Percentiles rank a stretch among this genome's conserved stretches.
phyloP scores from a whole-genome alignment of 2,113 vertebrate species.

The Melanostigma gelatinosum region DNA sequence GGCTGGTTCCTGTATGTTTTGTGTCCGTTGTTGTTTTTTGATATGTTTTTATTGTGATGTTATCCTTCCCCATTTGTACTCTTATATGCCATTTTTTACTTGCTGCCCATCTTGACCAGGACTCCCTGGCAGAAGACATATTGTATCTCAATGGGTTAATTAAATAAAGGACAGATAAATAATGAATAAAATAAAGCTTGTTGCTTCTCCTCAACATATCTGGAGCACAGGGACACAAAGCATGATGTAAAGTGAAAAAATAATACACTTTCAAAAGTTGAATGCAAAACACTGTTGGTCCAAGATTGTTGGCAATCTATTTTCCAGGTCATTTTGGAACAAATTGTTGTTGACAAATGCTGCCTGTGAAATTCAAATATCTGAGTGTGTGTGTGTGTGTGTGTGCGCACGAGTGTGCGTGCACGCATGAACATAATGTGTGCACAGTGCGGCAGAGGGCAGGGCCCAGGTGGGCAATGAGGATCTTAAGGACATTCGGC shows the following conservation, averaged over 20 bases:
- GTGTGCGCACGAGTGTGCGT: background rate
- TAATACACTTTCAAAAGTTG: background rate
- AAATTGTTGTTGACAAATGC: constrained; percentile 41
- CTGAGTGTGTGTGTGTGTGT: background rate
- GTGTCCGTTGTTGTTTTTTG: too few relatives aligned
- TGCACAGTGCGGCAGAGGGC: constrained; percentile 29
- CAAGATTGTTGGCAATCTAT: background rate
- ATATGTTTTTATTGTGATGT: too few relatives aligned
- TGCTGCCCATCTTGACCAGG: too few relatives aligned
- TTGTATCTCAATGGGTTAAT: background rate
- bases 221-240: background rate
- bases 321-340: background rate
- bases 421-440: background rate
- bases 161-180: background rate
- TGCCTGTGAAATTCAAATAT: constrained; percentile 18
- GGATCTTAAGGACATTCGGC: constrained; percentile 74
- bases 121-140: too few relatives aligned
- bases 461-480: constrained; percentile 78
- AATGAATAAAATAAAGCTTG: background rate
- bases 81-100: too few relatives aligned
- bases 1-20: too few relatives aligned
- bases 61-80: too few relatives aligned
- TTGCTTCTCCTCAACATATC: background rate
- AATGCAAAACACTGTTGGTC: background rate
- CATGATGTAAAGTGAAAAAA: background rate